Evolutionary conservation across 2,888 invertebrate species (phyloP).

Genomic region (Noctuana brunneofusca): DNA sequence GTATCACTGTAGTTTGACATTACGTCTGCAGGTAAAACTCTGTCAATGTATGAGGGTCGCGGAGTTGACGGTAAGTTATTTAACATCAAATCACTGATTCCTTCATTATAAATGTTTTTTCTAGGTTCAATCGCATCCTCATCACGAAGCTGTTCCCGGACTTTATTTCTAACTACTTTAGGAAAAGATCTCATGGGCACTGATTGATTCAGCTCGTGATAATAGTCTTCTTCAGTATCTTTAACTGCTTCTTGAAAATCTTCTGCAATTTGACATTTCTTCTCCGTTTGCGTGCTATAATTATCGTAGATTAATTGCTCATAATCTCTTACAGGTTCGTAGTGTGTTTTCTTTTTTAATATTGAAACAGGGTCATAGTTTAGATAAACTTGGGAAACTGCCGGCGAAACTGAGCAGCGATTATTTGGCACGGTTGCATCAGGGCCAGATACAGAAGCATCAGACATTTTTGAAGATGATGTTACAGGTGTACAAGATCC

Average conservation of each 20-base stretch:
- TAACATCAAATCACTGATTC: constrained; percentile 54
- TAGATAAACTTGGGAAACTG: constrained; percentile 21
- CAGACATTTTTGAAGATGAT: constrained; percentile 39
- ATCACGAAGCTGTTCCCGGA: not conserved
- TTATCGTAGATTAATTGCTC: not conserved
- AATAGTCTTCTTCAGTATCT: constrained; percentile 40
- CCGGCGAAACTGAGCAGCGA: not conserved
- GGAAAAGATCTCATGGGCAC: constrained; percentile 30
- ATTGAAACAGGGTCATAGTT: constrained; percentile 40
- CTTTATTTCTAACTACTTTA: constrained; percentile 24
- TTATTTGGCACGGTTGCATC: constrained; percentile 40
- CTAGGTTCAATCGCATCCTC: constrained; percentile 36
- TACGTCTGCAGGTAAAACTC: constrained; percentile 28
- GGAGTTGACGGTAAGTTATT: constrained; percentile 26
- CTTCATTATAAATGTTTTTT: constrained; percentile 63
- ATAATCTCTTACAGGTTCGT: constrained; percentile 8
- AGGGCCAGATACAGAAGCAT: constrained; percentile 41
- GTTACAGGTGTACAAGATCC: constrained; percentile 40
- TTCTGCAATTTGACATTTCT: constrained; percentile 15
- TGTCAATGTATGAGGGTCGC: not conserved
- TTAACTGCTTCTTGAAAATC: constrained; percentile 41
- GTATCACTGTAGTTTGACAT: constrained; percentile 37
- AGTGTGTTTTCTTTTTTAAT: constrained; percentile 39
- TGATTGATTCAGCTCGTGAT: constrained; percentile 4
- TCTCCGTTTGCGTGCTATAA: constrained; percentile 15